phyloP scores from a whole-genome alignment of 2,797 vertebrate genomes.

The Typhlichthys subterraneus region DNA sequence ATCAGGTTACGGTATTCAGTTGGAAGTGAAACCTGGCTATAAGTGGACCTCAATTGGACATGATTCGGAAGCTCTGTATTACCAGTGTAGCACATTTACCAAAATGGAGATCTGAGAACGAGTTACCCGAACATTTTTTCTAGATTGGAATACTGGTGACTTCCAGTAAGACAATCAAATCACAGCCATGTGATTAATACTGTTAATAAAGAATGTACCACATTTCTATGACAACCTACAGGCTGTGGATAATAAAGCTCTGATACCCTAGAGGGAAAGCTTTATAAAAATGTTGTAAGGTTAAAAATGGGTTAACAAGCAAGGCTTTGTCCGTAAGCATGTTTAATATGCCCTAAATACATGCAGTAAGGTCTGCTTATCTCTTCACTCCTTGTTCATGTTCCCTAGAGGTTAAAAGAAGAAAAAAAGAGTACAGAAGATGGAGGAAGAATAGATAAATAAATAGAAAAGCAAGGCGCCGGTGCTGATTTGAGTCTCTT shows the following conservation, averaged over 20 bases:
- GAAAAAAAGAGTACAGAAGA: not conserved
- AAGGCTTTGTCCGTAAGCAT: conserved; percentile 44
- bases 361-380: conserved; percentile 85
- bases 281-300: conserved; percentile 17
- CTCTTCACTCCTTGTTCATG: conserved; percentile 77
- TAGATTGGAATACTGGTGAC: too few species aligned
- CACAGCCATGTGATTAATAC: too few species aligned
- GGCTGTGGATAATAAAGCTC: not conserved
- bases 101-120: too few species aligned
- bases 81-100: too few species aligned
- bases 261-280: conserved; percentile 1
- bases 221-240: not conserved
- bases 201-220: not conserved
- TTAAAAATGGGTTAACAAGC: conserved; percentile 62
- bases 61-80: too few species aligned
- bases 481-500: conserved; percentile 81
- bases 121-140: too few species aligned
- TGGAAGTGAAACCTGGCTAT: too few species aligned
- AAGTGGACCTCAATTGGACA: too few species aligned
- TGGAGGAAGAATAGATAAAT: conserved; percentile 25
- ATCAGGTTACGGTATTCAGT: too few species aligned
- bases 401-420: conserved; percentile 70
- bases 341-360: conserved; percentile 81
- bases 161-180: too few species aligned
- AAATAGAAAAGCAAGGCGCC: conserved; percentile 80